Conservation (phyloP, 2,888 invertebrate genomes). For the Phaonia tiefii region DNA sequence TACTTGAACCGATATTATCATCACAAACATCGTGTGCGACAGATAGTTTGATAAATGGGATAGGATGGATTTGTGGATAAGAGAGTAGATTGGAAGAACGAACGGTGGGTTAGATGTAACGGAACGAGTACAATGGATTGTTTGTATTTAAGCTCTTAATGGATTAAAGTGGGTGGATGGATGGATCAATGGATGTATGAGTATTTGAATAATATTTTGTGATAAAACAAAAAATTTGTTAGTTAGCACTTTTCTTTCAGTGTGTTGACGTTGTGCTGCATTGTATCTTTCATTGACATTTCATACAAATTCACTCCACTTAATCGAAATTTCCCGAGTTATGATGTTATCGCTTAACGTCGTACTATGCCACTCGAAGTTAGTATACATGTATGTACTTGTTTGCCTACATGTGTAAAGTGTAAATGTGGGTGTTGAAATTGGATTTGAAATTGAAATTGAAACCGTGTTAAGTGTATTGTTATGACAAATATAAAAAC, state of each 20-base stretch:
- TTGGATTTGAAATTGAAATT: too few species aligned
- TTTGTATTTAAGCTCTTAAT: background rate
- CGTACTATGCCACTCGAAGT: background rate
- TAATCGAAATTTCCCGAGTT: conserved; percentile 52
- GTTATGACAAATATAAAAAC: conserved; percentile 52
- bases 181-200: background rate
- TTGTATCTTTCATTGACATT: background rate
- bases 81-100: background rate
- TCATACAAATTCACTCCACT: background rate
- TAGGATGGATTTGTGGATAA: background rate
- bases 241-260: conserved; percentile 14
- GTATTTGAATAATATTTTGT: background rate
- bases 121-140: too few species aligned
- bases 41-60: background rate
- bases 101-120: background rate
- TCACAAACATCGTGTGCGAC: too few species aligned
- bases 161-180: conserved; percentile 1
- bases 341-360: conserved; percentile 39
- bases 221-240: background rate
- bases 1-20: background rate
- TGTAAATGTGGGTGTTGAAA: conserved; percentile 46
- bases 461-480: conserved; percentile 54
- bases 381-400: background rate
- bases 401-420: conserved; percentile 10
- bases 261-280: background rate